These are phyloP conservation scores for Arge pagana DNA, from an alignment of 2,888 invertebrate species.

Conservation along the genomic window DNA sequence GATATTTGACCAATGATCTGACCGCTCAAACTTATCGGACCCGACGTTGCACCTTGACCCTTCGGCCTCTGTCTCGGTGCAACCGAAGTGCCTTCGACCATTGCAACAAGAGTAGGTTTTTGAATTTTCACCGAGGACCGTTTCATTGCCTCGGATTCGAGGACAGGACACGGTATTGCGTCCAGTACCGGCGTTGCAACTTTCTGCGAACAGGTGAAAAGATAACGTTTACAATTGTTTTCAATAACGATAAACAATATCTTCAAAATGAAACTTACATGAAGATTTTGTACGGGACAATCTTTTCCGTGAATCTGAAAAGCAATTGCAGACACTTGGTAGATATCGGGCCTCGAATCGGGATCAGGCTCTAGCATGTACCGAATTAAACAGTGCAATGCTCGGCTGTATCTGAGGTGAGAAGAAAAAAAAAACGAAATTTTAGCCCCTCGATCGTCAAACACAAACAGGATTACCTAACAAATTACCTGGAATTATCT, in stretches of 20 bases:
- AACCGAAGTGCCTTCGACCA: slow-evolving; percentile 77
- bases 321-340: slow-evolving; percentile 77
- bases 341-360: slow-evolving; percentile 83
- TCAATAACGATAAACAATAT: background rate
- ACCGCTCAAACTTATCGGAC: slow-evolving; percentile 53
- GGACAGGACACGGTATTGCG: slow-evolving; percentile 67
- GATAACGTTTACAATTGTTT: background rate
- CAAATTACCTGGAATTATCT: slow-evolving; percentile 70
- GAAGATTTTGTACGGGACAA: slow-evolving; percentile 80
- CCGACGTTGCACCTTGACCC: slow-evolving; percentile 58
- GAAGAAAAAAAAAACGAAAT: slow-evolving; percentile 39
- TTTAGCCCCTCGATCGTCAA: too few relatives aligned
- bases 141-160: slow-evolving; percentile 71
- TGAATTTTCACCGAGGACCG: slow-evolving; percentile 61
- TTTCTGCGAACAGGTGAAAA: slow-evolving; percentile 62
- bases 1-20: slow-evolving; percentile 56
- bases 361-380: slow-evolving; percentile 86
- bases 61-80: slow-evolving; percentile 84
- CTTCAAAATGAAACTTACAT: slow-evolving; percentile 61
- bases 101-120: slow-evolving; percentile 57
- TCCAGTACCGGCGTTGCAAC: slow-evolving; percentile 68
- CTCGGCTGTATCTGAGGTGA: slow-evolving; percentile 58
- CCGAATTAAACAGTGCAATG: slow-evolving; percentile 55
- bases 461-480: too few relatives aligned
- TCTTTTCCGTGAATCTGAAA: slow-evolving; percentile 73